These are phyloP conservation scores for Akabosia matsudoensis DNA, from an alignment of 1,140 invertebrate species.

Conservation along the genomic window DNA sequence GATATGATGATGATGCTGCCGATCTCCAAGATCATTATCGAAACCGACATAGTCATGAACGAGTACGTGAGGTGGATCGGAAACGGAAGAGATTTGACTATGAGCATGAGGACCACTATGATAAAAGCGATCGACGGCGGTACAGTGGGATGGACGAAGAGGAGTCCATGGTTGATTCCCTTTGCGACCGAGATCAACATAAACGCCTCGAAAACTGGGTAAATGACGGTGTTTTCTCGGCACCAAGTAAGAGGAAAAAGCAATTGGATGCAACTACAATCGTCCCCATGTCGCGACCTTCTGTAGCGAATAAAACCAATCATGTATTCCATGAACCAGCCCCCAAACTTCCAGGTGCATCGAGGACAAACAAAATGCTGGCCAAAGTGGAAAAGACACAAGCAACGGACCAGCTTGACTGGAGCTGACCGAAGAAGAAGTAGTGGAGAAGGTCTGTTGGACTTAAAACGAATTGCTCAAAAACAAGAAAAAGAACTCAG, in stretches of 20 bases:
- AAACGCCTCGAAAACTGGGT: constrained; percentile 1
- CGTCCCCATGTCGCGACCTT: not conserved
- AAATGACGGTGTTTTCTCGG: not conserved
- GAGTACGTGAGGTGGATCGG: not conserved
- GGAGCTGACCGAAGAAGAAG: not conserved
- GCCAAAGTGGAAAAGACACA: not conserved
- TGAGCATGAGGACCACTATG: not conserved
- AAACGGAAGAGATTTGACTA: not conserved
- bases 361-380: not conserved
- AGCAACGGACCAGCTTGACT: not conserved
- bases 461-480: not conserved
- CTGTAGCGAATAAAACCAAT: not conserved
- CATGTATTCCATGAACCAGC: constrained; percentile 14
- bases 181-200: not conserved
- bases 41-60: not conserved
- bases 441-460: not conserved
- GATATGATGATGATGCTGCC: not conserved
- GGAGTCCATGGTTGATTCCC: not conserved
- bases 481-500: constrained; percentile 1
- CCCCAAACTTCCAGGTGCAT: not conserved
- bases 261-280: not conserved
- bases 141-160: not conserved
- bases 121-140: not conserved
- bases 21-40: not conserved
- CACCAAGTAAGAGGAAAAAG: not conserved